Evolutionary conservation across 2,888 invertebrate genomes (phyloP).

Genomic region (Pachliopta kotzebuea): DNA sequence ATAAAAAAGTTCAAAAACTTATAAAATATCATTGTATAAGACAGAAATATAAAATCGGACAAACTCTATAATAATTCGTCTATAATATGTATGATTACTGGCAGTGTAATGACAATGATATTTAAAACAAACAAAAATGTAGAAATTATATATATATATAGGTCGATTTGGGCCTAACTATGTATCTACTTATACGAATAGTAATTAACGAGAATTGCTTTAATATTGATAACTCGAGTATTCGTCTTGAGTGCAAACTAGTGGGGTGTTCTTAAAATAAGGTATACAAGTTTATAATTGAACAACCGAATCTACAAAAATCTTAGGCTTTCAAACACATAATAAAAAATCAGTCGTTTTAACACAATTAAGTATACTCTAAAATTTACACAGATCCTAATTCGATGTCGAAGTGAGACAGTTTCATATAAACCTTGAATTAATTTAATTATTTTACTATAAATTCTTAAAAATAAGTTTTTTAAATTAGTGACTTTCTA

Average conservation of each 20-base stretch:
- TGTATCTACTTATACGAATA: slow-evolving; percentile 70
- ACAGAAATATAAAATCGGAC: slow-evolving; percentile 78
- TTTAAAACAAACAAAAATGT: slow-evolving; percentile 53
- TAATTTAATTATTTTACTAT: slow-evolving; percentile 71
- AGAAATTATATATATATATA: slow-evolving; percentile 45
- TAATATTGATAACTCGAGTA: slow-evolving; percentile 66
- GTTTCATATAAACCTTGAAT: slow-evolving; percentile 58
- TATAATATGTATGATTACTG: slow-evolving; percentile 68
- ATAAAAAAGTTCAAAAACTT: slow-evolving; percentile 72
- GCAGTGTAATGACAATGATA: slow-evolving; percentile 74
- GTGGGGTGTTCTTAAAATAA: slow-evolving; percentile 70
- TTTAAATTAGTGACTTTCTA: slow-evolving; percentile 78
- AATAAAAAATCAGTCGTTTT: slow-evolving; percentile 79
- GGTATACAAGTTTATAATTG: slow-evolving; percentile 68
- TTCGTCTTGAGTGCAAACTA: slow-evolving; percentile 75
- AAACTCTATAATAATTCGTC: slow-evolving; percentile 72
- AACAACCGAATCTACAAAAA: slow-evolving; percentile 74
- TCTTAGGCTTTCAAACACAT: slow-evolving; percentile 79
- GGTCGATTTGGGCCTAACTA: slow-evolving; percentile 46
- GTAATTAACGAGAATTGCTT: slow-evolving; percentile 77
- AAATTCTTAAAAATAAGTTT: slow-evolving; percentile 75
- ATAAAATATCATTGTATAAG: slow-evolving; percentile 71
- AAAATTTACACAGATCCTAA: slow-evolving; percentile 77
- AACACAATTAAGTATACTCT: slow-evolving; percentile 78
- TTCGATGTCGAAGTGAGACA: slow-evolving; percentile 74